Conservation (phyloP, 2,888 invertebrate genomes). For the Sinohyriopsis cumingii region DNA sequence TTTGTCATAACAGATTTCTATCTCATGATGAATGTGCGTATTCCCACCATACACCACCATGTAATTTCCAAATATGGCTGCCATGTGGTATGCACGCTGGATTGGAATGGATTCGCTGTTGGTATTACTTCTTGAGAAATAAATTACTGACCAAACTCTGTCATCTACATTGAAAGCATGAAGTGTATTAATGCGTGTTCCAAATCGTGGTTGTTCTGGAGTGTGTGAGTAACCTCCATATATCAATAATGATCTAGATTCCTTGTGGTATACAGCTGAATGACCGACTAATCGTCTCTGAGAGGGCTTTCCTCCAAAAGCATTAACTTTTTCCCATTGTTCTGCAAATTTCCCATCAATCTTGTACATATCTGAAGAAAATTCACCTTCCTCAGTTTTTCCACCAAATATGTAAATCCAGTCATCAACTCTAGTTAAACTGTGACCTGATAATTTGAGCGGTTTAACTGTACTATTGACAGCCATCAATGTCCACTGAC, state of each 20-base stretch:
- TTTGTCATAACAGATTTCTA: constrained; percentile 93
- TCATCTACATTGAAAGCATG: constrained; percentile 90
- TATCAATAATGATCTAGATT: constrained; percentile 87
- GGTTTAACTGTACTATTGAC: constrained; percentile 79
- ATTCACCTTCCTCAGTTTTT: constrained; percentile 83
- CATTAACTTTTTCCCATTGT: constrained; percentile 84
- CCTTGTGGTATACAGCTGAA: constrained; percentile 88
- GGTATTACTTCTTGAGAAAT: constrained; percentile 27
- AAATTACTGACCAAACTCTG: constrained; percentile 80
- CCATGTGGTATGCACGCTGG: constrained; percentile 86
- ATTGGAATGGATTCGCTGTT: constrained; percentile 58
- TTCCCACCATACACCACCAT: constrained; percentile 95
- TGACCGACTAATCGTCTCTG: constrained; percentile 93
- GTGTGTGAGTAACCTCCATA: constrained; percentile 90
- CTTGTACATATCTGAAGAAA: constrained; percentile 83
- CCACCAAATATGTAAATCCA: constrained; percentile 85
- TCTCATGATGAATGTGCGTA: constrained; percentile 91
- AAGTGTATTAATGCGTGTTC: constrained; percentile 92
- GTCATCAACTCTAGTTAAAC: constrained; percentile 82
- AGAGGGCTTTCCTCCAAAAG: constrained; percentile 88
- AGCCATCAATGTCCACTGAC: constrained; percentile 83
- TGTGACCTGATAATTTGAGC: constrained; percentile 87
- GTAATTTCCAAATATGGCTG: constrained; percentile 83
- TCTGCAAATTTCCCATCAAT: constrained; percentile 74
- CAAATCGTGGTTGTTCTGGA: constrained; percentile 75